Conservation (phyloP, 1,140 invertebrate genomes). For the Zaprionus davidi region DNA sequence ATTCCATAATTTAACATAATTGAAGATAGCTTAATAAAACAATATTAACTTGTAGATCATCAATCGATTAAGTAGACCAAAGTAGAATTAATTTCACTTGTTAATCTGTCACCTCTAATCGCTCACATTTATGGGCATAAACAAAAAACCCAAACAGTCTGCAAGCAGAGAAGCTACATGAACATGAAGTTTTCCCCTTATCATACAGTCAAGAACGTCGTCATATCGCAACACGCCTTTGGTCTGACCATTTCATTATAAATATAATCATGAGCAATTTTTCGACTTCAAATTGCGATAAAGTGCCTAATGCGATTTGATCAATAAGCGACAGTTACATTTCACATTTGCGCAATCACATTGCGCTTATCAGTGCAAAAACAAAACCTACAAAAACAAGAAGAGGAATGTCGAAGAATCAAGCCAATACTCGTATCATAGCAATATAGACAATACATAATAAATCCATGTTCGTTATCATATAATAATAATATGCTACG, state of each 20-base stretch:
- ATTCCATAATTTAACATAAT: too few species aligned
- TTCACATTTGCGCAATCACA: slow-evolving; percentile 27
- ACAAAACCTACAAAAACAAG: not conserved
- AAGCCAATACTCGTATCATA: not conserved
- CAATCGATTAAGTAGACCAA: not conserved
- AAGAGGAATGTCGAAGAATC: slow-evolving; percentile 1
- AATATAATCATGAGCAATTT: slow-evolving; percentile 49
- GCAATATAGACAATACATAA: slow-evolving; percentile 23
- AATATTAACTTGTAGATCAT: too few species aligned
- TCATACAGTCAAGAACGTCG: not conserved
- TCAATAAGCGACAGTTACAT: slow-evolving; percentile 53
- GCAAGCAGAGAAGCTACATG: too few species aligned
- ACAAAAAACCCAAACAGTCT: slow-evolving; percentile 37
- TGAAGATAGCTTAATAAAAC: too few species aligned
- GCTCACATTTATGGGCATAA: not conserved
- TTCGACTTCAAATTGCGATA: slow-evolving; percentile 36
- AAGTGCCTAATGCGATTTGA: slow-evolving; percentile 36
- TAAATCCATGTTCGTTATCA: slow-evolving; percentile 17
- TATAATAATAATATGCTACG: slow-evolving; percentile 10
- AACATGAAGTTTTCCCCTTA: not conserved
- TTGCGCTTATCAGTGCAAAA: slow-evolving; percentile 33
- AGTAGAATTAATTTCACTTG: not conserved
- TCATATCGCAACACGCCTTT: not conserved
- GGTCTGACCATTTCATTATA: slow-evolving; percentile 28
- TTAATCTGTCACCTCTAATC: not conserved